Evolutionary conservation across 2,888 invertebrate species (phyloP).

Genomic region (Eupithecia subumbrata): DNA sequence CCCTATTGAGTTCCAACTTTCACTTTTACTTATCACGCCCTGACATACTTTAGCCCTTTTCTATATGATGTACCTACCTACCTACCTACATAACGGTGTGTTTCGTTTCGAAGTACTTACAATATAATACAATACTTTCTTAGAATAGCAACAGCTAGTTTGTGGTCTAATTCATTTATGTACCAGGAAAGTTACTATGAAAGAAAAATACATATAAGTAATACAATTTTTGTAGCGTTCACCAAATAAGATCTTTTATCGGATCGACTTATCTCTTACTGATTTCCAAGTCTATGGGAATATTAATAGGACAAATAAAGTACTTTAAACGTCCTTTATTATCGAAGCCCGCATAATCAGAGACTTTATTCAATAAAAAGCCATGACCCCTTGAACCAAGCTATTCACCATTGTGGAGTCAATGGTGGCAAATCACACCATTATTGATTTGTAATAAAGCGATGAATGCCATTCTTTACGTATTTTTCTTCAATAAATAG

Average conservation of each 20-base stretch:
- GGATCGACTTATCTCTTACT: neutral
- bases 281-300: neutral
- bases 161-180: no score
- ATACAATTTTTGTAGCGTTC: no score
- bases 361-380: constrained; percentile 72
- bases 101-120: neutral
- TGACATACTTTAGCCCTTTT: constrained; percentile 67
- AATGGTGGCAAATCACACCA: constrained; percentile 66
- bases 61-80: constrained; percentile 37
- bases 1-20: constrained; percentile 47
- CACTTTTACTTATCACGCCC: constrained; percentile 58
- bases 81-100: constrained; percentile 6
- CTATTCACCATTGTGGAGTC: constrained; percentile 58
- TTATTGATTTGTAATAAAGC: constrained; percentile 47
- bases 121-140: neutral
- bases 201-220: no score
- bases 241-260: neutral
- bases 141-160: no score
- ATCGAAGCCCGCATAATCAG: constrained; percentile 68
- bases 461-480: constrained; percentile 35
- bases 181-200: no score
- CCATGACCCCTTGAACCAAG: constrained; percentile 64
- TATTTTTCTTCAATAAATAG: constrained; percentile 35
- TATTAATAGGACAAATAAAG: constrained; percentile 31
- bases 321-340: constrained; percentile 25